Base-by-base conservation (phyloP, 2,113 vertebrate species). In the Eulacestoma nigropectus region DNA sequence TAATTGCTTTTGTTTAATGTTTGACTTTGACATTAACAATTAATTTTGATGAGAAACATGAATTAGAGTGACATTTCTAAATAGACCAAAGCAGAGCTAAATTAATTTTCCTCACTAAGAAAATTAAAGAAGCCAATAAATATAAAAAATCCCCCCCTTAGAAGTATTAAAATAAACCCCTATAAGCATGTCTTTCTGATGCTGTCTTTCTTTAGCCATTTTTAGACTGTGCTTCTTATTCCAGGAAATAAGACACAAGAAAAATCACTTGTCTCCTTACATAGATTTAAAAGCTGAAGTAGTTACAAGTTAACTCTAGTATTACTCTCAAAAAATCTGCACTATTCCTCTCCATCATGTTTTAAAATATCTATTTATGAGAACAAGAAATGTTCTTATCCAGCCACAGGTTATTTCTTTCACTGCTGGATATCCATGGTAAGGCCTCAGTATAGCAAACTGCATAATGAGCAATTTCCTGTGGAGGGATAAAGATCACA, bases 391-490 rank as follows among this genome's bases (percentile, higher is more conserved):
- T 90, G 62, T 97, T 97, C 92, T 97, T 96, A 97, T 97, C 96
- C 96, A 96, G 80, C 65, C 81, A 94, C 79, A 97, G 96, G 97
- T 98, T 99, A 98, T 98, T 96, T 93, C 98, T 98, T 97, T 98
- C 97, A 93, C 91, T 96, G 95, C 96, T 98, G 97, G 96, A 96
- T 96, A 97, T 70, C 91, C 72, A 95, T 64, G 60, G 93, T 84
- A 91, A 96, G 96, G 86, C 87, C 96, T 94, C 94, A 96, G 94
- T 97, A 98, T 98, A 97, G 94, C 96, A 97, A 97, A 98, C 95
- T 95, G 90, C n/a, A 49, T 75, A 89, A 96, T 96, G 87, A 97
- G 94, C 97, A 98, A 98, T 98, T 98, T 98, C 95, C 94, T 96
- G 87, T 62, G 67, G 69, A 87, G 44, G 90, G 97, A 98, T 98